These are phyloP conservation scores for Heliothis subflexa DNA, from an alignment of 1,140 invertebrate species.

Conservation along the genomic window DNA sequence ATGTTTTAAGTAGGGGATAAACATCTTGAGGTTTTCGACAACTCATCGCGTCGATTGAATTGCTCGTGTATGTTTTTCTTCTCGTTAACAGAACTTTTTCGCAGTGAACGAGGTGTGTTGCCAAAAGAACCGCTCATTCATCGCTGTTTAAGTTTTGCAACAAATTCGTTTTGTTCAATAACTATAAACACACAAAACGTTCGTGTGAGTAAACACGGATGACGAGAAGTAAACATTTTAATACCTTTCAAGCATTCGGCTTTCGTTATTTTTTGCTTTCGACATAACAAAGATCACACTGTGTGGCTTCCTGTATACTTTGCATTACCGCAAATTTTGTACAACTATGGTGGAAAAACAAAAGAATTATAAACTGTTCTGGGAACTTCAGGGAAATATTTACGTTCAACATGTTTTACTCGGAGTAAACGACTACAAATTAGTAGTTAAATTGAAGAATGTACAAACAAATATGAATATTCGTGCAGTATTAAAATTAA, in stretches of 20 bases:
- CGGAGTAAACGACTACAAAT: conserved; percentile 12
- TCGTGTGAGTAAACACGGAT: conserved; percentile 44
- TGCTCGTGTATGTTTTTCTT: conserved; percentile 1
- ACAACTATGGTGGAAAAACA: conserved; percentile 23
- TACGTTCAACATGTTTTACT: conserved; percentile 21
- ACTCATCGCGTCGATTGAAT: conserved; percentile 17
- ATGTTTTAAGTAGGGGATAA: conserved; percentile 31
- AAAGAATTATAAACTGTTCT: conserved; percentile 12
- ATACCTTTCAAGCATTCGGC: conserved; percentile 15
- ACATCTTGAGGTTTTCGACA: conserved; percentile 33
- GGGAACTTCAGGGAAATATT: conserved; percentile 15
- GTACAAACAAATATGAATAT: not conserved
- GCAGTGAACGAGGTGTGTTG: conserved; percentile 12
- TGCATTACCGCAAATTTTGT: conserved; percentile 21
- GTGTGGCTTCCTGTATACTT: conserved; percentile 6
- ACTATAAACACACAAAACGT: conserved; percentile 21
- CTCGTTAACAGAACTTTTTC: conserved; percentile 32
- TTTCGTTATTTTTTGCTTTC: conserved; percentile 24
- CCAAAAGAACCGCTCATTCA: conserved; percentile 43
- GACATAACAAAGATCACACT: conserved; percentile 39
- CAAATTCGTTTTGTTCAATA: conserved; percentile 41
- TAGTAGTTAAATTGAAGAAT: conserved; percentile 5
- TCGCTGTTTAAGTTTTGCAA: conserved; percentile 36
- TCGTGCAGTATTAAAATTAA: not conserved
- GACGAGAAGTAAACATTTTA: conserved; percentile 45